Conservation (phyloP, 2,113 vertebrate genomes). For the Tachuris rubrigastra region DNA sequence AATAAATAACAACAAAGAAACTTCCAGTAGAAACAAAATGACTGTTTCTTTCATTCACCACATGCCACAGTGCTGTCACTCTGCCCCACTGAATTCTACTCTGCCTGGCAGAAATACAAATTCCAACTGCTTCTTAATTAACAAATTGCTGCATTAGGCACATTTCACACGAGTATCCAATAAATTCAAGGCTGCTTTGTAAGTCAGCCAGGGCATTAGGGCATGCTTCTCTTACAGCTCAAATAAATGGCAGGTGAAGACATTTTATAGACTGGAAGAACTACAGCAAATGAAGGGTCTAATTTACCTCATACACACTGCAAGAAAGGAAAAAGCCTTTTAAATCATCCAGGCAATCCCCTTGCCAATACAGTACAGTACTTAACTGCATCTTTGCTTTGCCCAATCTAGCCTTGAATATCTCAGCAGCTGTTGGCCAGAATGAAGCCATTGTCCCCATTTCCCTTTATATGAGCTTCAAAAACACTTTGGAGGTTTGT, state of each 20-base stretch:
- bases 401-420: not conserved
- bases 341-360: conserved; percentile 45
- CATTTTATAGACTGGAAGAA: conserved; percentile 49
- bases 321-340: conserved; percentile 43
- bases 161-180: conserved; percentile 25
- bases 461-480: not conserved
- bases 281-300: not conserved
- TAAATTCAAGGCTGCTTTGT: conserved; percentile 44
- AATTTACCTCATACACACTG: conserved; percentile 17
- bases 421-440: not conserved
- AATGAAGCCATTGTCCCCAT: not conserved
- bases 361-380: conserved; percentile 18
- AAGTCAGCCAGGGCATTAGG: conserved; percentile 40
- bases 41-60: not conserved
- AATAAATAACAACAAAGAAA: not conserved
- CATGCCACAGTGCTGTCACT: not conserved
- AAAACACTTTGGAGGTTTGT: not conserved
- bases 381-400: conserved; percentile 14
- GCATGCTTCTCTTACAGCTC: conserved; percentile 17
- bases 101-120: not conserved
- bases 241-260: conserved; percentile 50
- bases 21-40: not conserved
- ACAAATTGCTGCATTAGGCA: conserved; percentile 45
- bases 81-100: not conserved
- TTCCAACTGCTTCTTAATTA: conserved; percentile 33